A percentile compares a stretch with the other conserved stretches of the same genome.
Evolutionary conservation across 2,113 vertebrate species (phyloP).

Genomic region (Bettongia penicillata): DNA sequence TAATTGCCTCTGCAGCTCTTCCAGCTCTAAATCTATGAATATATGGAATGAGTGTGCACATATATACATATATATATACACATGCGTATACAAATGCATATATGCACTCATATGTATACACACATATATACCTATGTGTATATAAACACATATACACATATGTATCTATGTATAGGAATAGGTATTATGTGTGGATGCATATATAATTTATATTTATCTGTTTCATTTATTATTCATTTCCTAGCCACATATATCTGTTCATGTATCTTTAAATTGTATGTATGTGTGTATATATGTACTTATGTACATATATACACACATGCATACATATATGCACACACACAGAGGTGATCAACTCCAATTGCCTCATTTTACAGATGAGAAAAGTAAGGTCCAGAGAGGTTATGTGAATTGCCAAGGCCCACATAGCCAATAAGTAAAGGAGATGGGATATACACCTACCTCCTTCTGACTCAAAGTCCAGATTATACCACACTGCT

Average conservation of each 20-base stretch:
- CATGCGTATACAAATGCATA: too few relatives aligned
- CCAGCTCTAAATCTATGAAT: not conserved
- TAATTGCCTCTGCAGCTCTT: not conserved
- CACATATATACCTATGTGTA: too few relatives aligned
- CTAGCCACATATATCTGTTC: not conserved
- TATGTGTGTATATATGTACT: not conserved
- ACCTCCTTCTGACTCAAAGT: not conserved
- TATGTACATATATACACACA: not conserved
- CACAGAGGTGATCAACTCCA: not conserved
- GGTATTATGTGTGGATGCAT: too few relatives aligned
- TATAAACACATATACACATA: too few relatives aligned
- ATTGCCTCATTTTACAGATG: not conserved
- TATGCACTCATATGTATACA: too few relatives aligned
- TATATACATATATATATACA: not conserved
- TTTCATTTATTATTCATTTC: not conserved
- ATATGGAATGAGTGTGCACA: not conserved
- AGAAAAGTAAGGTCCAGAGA: not conserved
- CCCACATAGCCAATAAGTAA: not conserved
- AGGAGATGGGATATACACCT: not conserved
- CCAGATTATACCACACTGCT: not conserved
- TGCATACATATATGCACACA: not conserved
- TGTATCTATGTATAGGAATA: too few relatives aligned
- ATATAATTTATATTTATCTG: not conserved
- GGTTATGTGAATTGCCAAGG: not conserved
- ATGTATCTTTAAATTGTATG: not conserved